phyloP scores from a whole-genome alignment of 1,140 invertebrate genomes.

The Drosophila lowei region DNA sequence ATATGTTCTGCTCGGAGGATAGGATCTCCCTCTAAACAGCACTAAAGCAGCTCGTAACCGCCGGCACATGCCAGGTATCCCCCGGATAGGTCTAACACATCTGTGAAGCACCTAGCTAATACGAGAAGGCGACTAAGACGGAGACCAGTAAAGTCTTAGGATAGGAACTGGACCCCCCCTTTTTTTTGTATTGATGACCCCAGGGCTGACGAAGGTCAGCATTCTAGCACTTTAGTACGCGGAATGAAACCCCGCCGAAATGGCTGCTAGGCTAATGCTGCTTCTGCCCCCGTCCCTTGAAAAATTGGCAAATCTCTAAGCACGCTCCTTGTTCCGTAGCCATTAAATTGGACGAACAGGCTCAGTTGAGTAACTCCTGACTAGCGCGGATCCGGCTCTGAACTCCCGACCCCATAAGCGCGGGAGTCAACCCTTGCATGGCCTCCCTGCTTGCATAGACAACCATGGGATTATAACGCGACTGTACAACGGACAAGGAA shows the following conservation, averaged over 20 bases:
- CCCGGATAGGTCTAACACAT: too few species aligned
- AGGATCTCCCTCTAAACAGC: too few species aligned
- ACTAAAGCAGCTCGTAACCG: too few species aligned
- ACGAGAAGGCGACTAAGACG: too few species aligned
- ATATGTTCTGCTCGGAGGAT: too few species aligned
- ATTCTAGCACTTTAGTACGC: slow-evolving; percentile 2
- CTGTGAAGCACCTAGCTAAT: too few species aligned
- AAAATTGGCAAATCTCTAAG: slow-evolving; percentile 6
- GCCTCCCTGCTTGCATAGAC: slow-evolving; percentile 6
- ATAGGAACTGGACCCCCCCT: too few species aligned
- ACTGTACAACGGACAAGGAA: neutral
- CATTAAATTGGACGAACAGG: slow-evolving; percentile 5
- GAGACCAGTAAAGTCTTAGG: too few species aligned
- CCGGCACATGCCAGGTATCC: too few species aligned
- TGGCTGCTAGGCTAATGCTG: slow-evolving; percentile 7
- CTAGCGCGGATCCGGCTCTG: slow-evolving; percentile 6
- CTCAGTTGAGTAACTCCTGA: neutral
- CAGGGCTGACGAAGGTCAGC: slow-evolving; percentile 40
- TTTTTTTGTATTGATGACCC: too few species aligned
- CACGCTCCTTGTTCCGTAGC: slow-evolving; percentile 7
- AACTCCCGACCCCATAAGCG: slow-evolving; percentile 3
- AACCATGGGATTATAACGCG: slow-evolving; percentile 14
- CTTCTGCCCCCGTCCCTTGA: slow-evolving; percentile 4
- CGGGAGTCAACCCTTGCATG: too few species aligned
- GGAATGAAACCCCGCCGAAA: slow-evolving; percentile 2